Base-by-base conservation (phyloP, 2,888 invertebrate species). In the Drosophila histrio region DNA sequence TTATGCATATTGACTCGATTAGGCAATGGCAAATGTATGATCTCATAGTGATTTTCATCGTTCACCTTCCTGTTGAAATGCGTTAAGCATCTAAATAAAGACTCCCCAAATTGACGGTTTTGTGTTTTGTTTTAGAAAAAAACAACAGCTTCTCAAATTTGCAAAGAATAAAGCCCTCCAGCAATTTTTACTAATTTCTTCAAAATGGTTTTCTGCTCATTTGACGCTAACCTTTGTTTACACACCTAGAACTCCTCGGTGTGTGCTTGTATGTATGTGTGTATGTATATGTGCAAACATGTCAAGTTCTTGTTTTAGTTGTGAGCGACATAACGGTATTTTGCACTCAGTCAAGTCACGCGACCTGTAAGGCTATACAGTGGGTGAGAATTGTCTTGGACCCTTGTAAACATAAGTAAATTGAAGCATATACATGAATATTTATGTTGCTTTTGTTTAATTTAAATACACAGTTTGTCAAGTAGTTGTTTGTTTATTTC, bases 81-180 rank as follows among this genome's bases (percentile, higher is more conserved):
- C 69, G 75, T 56, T 53, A 71, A 66, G 68, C 71, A 62, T 78
- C 60, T 77, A 81, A 77, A 83, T 72, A 83, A 79, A 77, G 74
- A 62, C 60, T 30, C 39, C 54, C n/a, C 46, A 46, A 59, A 56
- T 50, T 62, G 49, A 61, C 57, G 63, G 72, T 72, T 85, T 87
- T 77, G 77, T 68, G 80, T 87, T 79, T 67, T 46, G 69, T 56
- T 74, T 83, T 47, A 58, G 61, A 66, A 38, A 38, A 38, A 32
- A 64, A 22, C 30, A 30, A 38, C 21, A 36, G 36, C 38, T 56
- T 47, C 57, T 66, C 57, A 80, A n/a, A n/a, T 79, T 88, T 87
- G 74, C 71, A 79, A 38, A 11, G n/a, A n/a, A n/a, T n/a, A 22
- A 22, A 63, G 61, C 38, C 43, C 46, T 28, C 30, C 30, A 46